A percentile compares a stretch with the other conserved stretches of the same genome.
phyloP scores from a whole-genome alignment of 2,888 invertebrate genomes.

The Chalcis sispes region DNA sequence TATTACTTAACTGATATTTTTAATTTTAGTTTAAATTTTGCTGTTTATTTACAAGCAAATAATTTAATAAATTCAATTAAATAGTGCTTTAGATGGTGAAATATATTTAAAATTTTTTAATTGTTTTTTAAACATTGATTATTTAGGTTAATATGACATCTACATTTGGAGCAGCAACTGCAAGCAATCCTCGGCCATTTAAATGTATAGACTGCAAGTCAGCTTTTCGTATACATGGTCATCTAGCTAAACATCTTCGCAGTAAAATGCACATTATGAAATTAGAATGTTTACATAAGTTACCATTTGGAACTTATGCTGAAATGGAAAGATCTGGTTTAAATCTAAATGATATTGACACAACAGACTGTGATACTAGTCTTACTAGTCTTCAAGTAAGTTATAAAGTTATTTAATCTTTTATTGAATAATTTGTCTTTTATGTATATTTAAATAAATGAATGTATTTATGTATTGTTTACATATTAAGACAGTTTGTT shows the following conservation, averaged over 20 bases:
- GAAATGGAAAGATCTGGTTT: conserved; percentile 94
- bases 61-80: no score
- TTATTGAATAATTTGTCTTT: background rate
- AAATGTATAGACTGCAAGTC: conserved; percentile 97
- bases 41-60: no score
- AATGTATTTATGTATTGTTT: background rate
- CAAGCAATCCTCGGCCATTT: conserved; percentile 95
- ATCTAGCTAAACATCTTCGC: conserved; percentile 96
- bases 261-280: conserved; percentile 98
- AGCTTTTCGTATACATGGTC: conserved; percentile 97
- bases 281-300: conserved; percentile 92
- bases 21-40: no score
- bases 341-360: conserved; percentile 95
- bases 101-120: no score
- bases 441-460: background rate
- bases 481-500: conserved; percentile 15
- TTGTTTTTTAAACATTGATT: no score
- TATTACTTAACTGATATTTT: no score
- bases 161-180: conserved; percentile 88
- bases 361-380: conserved; percentile 96
- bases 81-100: no score
- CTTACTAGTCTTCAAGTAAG: conserved; percentile 88
- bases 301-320: conserved; percentile 95
- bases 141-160: conserved; percentile 86
- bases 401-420: conserved; percentile 18